phyloP scores from a whole-genome alignment of 2,888 invertebrate species.

The Eledona agricola region DNA sequence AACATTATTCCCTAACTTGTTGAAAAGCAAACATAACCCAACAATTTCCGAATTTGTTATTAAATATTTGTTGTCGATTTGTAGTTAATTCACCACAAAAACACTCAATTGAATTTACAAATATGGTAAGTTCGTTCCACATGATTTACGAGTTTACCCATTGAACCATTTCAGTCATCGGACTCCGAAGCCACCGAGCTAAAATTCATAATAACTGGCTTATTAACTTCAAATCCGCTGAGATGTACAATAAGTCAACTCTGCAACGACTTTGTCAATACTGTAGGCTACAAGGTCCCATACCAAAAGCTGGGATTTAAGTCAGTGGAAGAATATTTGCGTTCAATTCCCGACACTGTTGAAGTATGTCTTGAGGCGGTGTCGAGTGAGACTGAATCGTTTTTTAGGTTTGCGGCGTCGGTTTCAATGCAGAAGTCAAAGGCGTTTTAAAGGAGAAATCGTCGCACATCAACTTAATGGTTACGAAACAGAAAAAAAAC shows the following conservation, averaged over 20 bases:
- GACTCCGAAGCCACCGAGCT: conserved; percentile 1
- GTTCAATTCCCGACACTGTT: conserved; percentile 25
- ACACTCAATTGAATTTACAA: too few species aligned
- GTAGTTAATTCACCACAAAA: too few species aligned
- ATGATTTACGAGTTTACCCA: not conserved
- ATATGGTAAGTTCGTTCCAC: too few species aligned
- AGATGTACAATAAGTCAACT: conserved; percentile 21
- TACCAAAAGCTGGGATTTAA: conserved; percentile 17
- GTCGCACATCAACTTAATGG: conserved; percentile 24
- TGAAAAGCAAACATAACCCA: too few species aligned
- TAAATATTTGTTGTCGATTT: too few species aligned
- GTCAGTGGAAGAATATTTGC: conserved; percentile 19
- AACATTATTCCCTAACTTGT: too few species aligned
- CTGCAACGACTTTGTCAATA: conserved; percentile 7
- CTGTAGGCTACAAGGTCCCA: conserved; percentile 18
- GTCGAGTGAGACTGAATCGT: not conserved
- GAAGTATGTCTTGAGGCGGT: too few species aligned
- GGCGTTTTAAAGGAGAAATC: conserved; percentile 21
- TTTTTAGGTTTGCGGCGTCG: conserved; percentile 19
- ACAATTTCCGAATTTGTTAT: too few species aligned
- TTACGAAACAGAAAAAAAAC: conserved; percentile 23
- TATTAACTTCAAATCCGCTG: conserved; percentile 23
- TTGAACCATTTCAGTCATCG: conserved; percentile 5
- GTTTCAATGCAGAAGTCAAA: conserved; percentile 20
- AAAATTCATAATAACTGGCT: conserved; percentile 18